Evolutionary conservation across 2,797 vertebrate genomes (phyloP), one percentile per base, ranked within the genome.

Genomic region (Serranus cabrilla): DNA sequence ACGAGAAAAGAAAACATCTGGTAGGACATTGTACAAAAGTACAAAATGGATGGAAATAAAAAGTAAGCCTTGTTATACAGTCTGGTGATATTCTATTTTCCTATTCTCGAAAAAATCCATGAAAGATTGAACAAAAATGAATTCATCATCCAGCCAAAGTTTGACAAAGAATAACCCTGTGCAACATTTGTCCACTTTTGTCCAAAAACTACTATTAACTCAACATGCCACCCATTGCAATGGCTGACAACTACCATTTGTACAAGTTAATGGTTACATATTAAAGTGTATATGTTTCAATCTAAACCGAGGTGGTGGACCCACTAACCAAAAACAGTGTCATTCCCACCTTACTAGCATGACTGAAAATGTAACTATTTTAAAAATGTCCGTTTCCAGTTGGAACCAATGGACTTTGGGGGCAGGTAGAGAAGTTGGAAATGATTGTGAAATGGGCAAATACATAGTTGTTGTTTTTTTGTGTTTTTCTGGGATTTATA

Each of bases 1-100:
- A 52, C 39, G 43, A 47, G 13, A 69, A 74, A 81, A 63, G 31
- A 57, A 80, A 84, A 84, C 69, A 71, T 84, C 54, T 49, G 56
- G 49, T 61, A 14, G 69, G 56, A 74, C 78, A 78, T 1, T 66
- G 16, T 34, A 76, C 64, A 74, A 65, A 75, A 64, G 49, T 59
- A 51, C 21, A 54, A 55, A 31, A 66, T 61, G 14, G 71, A 14
- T 18, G 9, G 34, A 13, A 21, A 55, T 14, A 34, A 47, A 65
- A 52, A 43, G 4, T 3, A 16, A 61, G 47, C 16, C 1, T 39
- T 17, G 45, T 58, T 13, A 13, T 2, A 37, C 46, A 65, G 27
- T 39, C 18, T 56, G 63, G 43, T 43, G 21, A 68, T 54, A 18
- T 37, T 81, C 11, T 57, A 17, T 42, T 39, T 61, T 51, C 20